Evolutionary conservation across 2,113 vertebrate species (phyloP), one percentile per base, ranked within the genome.

Genomic region (Gymnogyps californianus): DNA sequence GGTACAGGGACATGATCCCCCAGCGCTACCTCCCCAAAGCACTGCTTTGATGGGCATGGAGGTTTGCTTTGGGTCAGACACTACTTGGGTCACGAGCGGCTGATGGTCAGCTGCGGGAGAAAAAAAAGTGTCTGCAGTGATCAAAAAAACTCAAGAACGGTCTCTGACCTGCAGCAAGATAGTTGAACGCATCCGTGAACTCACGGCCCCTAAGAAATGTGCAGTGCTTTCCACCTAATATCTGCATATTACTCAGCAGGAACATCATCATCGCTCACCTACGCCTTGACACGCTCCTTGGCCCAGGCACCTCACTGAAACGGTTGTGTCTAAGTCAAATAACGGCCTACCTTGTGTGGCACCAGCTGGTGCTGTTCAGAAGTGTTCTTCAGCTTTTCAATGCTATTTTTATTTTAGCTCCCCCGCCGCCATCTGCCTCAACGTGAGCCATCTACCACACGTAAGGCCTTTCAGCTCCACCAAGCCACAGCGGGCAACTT

Each of bases 141-240:
- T 40, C 28, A 61, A 70, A 79, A 79, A 82, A 52, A 2, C 16
- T 44, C 58, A 19, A 40, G 67, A 42, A 52, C 83, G 11, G 4
- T 66, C 31, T 59, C 19, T 47, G 58, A 36, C n/a, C 8, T 65
- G 26, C 1, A 28, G 20, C 28, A 74, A 52, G 44, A 3, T 0
- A 49, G 46, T 2, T 14, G 16, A 64, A 59, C 1, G 2, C 0
- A 0, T 6, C 8, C 2, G 1, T 21, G 24, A 46, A n/a, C 19
- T n/a, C 26, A 31, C 9, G 21, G 26, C 22, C 14, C 24, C 29
- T 8, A 32, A 42, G 36, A 55, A 42, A 71, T 0, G 3, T 15
- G 32, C 57, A 38, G 6, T 7, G 20, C 28, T 52, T 57, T 55
- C 75, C 40, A 28, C n/a, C 11, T 17, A 22, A 11, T 17, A 61